A percentile compares a stretch with the other conserved stretches of the same genome.
phyloP scores from a whole-genome alignment of 2,888 invertebrate genomes.

The Leptinotarsa juncta region DNA sequence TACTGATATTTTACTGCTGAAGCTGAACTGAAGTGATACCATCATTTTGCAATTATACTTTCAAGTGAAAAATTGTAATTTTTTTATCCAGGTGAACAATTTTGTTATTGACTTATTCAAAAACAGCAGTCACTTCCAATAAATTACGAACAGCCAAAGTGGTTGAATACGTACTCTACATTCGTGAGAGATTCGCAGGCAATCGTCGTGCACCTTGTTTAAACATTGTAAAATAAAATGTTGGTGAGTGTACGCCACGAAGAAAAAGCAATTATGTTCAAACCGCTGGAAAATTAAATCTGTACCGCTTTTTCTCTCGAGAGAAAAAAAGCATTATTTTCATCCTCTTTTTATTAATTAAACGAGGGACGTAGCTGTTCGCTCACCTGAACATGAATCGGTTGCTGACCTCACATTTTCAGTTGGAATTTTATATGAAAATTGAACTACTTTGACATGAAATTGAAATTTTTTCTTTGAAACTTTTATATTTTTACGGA shows the following conservation, averaged over 20 bases:
- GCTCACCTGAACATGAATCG: conserved; percentile 12
- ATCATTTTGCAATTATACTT: no score
- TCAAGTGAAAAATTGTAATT: no score
- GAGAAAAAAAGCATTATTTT: conserved; percentile 21
- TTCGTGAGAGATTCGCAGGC: background rate
- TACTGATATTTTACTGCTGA: no score
- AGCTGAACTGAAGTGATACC: no score
- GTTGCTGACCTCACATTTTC: conserved; percentile 3
- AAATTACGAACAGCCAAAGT: background rate
- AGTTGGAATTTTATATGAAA: background rate
- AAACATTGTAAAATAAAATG: conserved; percentile 18
- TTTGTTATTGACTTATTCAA: background rate
- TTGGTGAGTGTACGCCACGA: conserved; percentile 6
- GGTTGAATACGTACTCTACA: background rate
- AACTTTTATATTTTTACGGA: background rate
- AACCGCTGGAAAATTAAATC: conserved; percentile 33
- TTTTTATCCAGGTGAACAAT: background rate
- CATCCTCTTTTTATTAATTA: conserved; percentile 14
- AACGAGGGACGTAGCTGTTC: background rate
- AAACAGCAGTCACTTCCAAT: background rate
- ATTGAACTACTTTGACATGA: background rate
- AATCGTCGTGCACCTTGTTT: conserved; percentile 4
- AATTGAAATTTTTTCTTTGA: background rate
- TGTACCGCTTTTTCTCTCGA: conserved; percentile 19
- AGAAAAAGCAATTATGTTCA: conserved; percentile 25